Evolutionary conservation across 2,888 invertebrate genomes (phyloP), one percentile per base, ranked within the genome.

Genomic region (Aphodius granarius): DNA sequence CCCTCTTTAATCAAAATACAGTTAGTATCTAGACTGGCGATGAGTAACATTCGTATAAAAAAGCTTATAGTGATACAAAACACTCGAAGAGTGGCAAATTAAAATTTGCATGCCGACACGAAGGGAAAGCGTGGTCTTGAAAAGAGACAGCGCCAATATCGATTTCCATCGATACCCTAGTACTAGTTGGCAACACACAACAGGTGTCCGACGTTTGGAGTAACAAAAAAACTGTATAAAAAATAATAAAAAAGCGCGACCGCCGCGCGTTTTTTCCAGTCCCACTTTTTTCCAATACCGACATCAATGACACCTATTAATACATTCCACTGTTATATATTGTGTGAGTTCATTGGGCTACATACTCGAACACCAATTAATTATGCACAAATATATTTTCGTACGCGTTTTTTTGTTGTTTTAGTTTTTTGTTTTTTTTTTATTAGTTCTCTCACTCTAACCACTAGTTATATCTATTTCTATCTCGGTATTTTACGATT

Each of bases 291-390:
- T 83, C 68, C 82, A 83, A 82, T 84, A 83, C 80, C 80, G 81
- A 82, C 82, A 80, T 82, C 84, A 85, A 84, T 85, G 85, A 85
- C 86, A 86, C 84, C 86, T 85, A 87, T 86, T 86, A 86, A 86
- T 86, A 85, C 85, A 83, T 85, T 85, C 83, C 83, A 85, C 83
- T 82, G 81, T 83, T 83, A 83, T 82, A 81, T 84, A 83, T 83
- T 82, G 68, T 68, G 82, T 79, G 81, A 82, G 79, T 85, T 83
- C 83, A 85, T 83, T 84, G 83, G 83, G 81, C 79, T 81, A 79
- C 77, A n/a, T n/a, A 80, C 81, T 43, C 43, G 43, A 43, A 6
- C 79, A 82, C 83, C 82, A 82, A 82, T 83, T 82, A 81, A 82
- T 82, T 81, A 81, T 80, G 80, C 81, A 82, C 80, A 82, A 79